These are phyloP conservation scores for Trachythela sp. DNA, from an alignment of 64 coral and sea anemone genomes.

Conservation along the genomic window DNA sequence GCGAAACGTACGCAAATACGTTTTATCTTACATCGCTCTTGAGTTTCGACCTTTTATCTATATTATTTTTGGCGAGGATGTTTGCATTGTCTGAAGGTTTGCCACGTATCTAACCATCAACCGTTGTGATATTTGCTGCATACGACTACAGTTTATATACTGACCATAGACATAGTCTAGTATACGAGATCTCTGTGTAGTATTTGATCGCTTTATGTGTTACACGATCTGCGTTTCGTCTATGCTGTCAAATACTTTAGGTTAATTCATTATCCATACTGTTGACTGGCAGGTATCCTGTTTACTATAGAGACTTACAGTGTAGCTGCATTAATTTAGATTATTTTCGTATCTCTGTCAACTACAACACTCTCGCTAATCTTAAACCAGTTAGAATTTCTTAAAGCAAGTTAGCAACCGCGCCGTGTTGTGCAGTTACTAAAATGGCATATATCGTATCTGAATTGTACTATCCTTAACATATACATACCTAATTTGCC, in stretches of 20 bases:
- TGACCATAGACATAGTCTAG: not conserved
- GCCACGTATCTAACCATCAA: no score
- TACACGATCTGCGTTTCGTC: not conserved
- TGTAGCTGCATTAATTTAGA: not conserved
- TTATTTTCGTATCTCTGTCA: not conserved
- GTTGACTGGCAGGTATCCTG: not conserved
- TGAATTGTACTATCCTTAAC: no score
- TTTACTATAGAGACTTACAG: not conserved
- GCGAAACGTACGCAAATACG: not conserved
- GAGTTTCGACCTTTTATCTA: not conserved
- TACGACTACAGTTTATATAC: no score
- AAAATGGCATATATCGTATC: not conserved
- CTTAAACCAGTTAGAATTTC: not conserved
- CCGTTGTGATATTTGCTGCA: no score
- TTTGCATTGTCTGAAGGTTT: not conserved
- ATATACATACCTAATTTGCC: not conserved
- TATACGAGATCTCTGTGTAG: not conserved
- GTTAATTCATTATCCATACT: not conserved
- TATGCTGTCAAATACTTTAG: not conserved
- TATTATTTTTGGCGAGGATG: not conserved
- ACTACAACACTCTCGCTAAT: not conserved
- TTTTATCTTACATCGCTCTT: slow-evolving; percentile 3
- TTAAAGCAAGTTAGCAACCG: no score
- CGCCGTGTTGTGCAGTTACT: no score
- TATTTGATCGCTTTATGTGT: not conserved